A percentile compares a stretch with the other conserved stretches of the same genome.
These are phyloP conservation scores for Papilio xuthus DNA, from an alignment of 1,140 invertebrate species.

Conservation along the genomic window DNA sequence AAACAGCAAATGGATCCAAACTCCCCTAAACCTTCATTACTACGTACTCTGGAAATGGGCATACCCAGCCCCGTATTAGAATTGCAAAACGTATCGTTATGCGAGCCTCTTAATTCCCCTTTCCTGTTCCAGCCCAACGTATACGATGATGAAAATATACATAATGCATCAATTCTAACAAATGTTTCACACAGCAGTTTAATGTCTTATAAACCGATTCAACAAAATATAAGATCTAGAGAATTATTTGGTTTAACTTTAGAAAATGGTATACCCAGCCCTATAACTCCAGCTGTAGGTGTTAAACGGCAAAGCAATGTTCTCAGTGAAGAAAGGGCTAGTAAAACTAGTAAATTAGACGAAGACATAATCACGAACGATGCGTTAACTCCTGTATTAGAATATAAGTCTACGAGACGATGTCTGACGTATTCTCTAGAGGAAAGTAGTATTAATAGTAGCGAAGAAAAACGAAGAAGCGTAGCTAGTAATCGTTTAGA, in stretches of 20 bases:
- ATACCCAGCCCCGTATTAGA: slow-evolving; percentile 66
- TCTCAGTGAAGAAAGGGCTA: slow-evolving; percentile 71
- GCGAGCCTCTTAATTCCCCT: slow-evolving; percentile 55
- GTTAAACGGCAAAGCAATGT: slow-evolving; percentile 69
- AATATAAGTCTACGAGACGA: slow-evolving; percentile 72
- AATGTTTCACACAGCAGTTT: slow-evolving; percentile 72
- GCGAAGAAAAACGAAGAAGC: slow-evolving; percentile 73
- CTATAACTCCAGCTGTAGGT: slow-evolving; percentile 69
- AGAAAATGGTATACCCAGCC: slow-evolving; percentile 75
- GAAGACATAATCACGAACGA: slow-evolving; percentile 65
- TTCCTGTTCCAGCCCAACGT: slow-evolving; percentile 38
- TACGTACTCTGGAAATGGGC: slow-evolving; percentile 65
- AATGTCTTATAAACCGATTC: slow-evolving; percentile 51
- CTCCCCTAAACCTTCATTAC: slow-evolving; percentile 58
- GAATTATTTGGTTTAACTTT: slow-evolving; percentile 71
- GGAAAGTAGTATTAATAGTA: slow-evolving; percentile 72
- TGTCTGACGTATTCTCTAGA: slow-evolving; percentile 76
- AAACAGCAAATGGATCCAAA: slow-evolving; percentile 55
- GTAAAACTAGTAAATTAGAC: slow-evolving; percentile 73
- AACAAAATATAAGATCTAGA: slow-evolving; percentile 61
- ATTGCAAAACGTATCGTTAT: slow-evolving; percentile 61
- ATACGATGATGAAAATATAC: slow-evolving; percentile 44
- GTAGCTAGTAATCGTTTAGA: slow-evolving; percentile 72
- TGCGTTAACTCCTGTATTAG: slow-evolving; percentile 69
- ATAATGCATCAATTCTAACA: slow-evolving; percentile 56